These are phyloP conservation scores for Antechinus stuartii DNA, from an alignment of 2,113 vertebrate species.

Conservation along the genomic window DNA sequence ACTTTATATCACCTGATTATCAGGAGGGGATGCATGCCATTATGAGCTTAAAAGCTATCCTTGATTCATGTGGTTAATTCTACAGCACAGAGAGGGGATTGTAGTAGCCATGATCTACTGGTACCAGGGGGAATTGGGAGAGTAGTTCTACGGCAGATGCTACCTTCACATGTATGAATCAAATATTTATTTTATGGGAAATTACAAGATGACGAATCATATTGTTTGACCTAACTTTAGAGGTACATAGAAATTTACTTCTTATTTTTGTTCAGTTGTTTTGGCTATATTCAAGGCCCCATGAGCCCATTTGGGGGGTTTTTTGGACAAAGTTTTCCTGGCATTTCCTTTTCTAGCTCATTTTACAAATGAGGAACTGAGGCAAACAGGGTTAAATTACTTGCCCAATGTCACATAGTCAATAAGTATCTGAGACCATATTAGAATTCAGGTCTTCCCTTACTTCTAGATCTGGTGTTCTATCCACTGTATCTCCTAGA, in stretches of 20 bases:
- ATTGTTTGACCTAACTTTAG: neutral
- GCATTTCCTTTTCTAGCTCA: neutral
- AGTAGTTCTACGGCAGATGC: neutral
- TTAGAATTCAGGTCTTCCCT: neutral
- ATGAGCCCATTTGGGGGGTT: neutral
- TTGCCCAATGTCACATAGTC: neutral
- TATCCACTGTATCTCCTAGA: neutral
- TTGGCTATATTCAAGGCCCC: neutral
- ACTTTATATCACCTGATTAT: too few relatives aligned
- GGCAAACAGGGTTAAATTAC: neutral
- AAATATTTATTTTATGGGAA: neutral
- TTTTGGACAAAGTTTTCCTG: neutral
- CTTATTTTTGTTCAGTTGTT: neutral
- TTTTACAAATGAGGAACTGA: neutral
- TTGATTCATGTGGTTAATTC: neutral
- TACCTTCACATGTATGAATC: neutral
- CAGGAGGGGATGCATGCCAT: too few relatives aligned
- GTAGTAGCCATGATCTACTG: neutral
- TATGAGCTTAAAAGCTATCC: neutral
- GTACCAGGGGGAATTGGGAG: neutral
- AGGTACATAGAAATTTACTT: neutral
- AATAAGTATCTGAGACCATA: neutral
- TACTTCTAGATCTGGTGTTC: neutral
- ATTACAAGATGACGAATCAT: neutral
- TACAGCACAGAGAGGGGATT: neutral